phyloP scores from a whole-genome alignment of 1,140 invertebrate genomes.

The Bombus superbus region DNA sequence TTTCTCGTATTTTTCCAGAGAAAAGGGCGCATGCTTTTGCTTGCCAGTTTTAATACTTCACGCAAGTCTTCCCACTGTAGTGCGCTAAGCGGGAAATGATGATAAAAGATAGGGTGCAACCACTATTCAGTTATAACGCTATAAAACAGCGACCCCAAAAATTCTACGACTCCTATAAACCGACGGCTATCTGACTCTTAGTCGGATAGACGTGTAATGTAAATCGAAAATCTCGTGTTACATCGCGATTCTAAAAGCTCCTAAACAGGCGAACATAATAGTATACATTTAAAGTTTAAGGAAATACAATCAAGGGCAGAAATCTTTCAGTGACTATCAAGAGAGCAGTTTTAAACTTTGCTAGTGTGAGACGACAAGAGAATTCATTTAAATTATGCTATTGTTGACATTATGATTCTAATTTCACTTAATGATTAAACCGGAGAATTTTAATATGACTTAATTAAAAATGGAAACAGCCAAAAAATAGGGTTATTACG shows the following conservation, averaged over 20 bases:
- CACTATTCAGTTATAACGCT: conserved; percentile 29
- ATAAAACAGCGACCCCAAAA: conserved; percentile 32
- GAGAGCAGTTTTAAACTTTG: too few relatives aligned
- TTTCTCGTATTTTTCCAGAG: not conserved
- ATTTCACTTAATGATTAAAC: too few relatives aligned
- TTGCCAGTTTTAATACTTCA: conserved; percentile 20
- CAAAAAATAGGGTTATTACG: too few relatives aligned
- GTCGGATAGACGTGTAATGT: conserved; percentile 4
- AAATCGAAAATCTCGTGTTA: conserved; percentile 10
- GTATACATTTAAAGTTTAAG: not conserved
- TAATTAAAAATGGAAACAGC: too few relatives aligned
- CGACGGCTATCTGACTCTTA: conserved; percentile 4
- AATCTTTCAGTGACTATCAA: not conserved
- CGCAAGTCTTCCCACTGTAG: not conserved
- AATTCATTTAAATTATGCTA: too few relatives aligned
- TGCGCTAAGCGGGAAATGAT: conserved; percentile 36
- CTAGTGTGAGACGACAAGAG: too few relatives aligned
- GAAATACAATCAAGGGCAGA: too few relatives aligned
- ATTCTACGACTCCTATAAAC: conserved; percentile 37
- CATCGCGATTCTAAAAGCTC: not conserved
- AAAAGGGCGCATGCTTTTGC: not conserved
- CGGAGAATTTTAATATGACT: too few relatives aligned
- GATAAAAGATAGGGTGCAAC: conserved; percentile 15
- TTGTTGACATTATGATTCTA: too few relatives aligned
- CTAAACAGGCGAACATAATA: not conserved